These are phyloP conservation scores for Erebia epiphron DNA, from an alignment of 2,888 invertebrate genomes.

Conservation along the genomic window DNA sequence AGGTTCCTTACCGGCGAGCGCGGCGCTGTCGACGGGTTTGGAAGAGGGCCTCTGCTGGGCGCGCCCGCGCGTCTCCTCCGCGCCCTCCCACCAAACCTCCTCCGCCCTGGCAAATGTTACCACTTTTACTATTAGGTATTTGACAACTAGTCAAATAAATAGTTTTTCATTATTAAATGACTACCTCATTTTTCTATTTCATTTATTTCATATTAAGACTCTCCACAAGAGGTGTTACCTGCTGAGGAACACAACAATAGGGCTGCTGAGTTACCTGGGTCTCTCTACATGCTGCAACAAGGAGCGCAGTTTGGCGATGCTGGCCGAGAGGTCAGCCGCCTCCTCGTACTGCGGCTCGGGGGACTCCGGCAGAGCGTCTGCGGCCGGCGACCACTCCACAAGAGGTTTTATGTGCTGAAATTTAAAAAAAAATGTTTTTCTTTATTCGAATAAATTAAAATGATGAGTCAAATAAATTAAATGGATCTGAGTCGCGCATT, in stretches of 20 bases:
- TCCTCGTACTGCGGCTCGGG: constrained; percentile 90
- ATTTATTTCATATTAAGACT: too few relatives aligned
- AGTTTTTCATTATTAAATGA: too few relatives aligned
- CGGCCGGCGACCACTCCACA: constrained; percentile 28
- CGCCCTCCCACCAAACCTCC: constrained; percentile 71
- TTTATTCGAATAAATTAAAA: too few relatives aligned
- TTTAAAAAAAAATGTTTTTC: background rate
- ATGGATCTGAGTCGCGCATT: too few relatives aligned
- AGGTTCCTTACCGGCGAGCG: constrained; percentile 63
- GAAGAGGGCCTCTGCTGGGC: constrained; percentile 68
- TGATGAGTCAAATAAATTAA: too few relatives aligned
- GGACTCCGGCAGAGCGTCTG: constrained; percentile 64
- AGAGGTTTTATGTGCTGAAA: constrained; percentile 12
- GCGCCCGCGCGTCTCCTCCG: constrained; percentile 69
- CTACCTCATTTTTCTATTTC: too few relatives aligned
- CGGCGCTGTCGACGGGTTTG: constrained; percentile 66
- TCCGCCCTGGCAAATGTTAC: constrained; percentile 39
- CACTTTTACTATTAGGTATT: too few relatives aligned
- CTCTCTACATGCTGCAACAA: constrained; percentile 82
- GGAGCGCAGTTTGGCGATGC: constrained; percentile 86
- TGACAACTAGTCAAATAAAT: too few relatives aligned
- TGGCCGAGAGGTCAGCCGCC: constrained; percentile 87
- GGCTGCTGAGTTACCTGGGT: constrained; percentile 37
- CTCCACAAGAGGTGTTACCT: constrained; percentile 13
- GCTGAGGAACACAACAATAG: background rate